Evolutionary conservation across 1,140 invertebrate genomes (phyloP).

Genomic region (Diachasma alloeum): DNA sequence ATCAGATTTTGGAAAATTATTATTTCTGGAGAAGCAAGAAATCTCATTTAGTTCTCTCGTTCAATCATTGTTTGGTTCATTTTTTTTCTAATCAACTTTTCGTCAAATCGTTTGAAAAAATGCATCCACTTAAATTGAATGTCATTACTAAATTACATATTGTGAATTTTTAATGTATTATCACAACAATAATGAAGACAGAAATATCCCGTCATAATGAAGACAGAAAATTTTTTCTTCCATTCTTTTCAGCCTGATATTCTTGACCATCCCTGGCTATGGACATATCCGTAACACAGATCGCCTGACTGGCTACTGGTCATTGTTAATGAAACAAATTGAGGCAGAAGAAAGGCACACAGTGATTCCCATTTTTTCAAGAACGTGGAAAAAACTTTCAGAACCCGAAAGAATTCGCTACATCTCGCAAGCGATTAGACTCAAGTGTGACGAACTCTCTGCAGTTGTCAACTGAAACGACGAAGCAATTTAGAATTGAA

Average conservation of each 20-base stretch:
- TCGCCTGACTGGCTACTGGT: slow-evolving; percentile 46
- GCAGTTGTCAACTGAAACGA: slow-evolving; percentile 26
- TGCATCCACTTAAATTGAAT: no score
- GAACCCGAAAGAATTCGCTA: slow-evolving; percentile 65
- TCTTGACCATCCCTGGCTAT: slow-evolving; percentile 47
- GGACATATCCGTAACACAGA: slow-evolving; percentile 59
- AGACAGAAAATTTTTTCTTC: no score
- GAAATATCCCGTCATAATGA: not conserved
- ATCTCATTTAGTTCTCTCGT: not conserved
- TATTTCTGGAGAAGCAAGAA: not conserved
- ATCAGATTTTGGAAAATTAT: slow-evolving; percentile 3
- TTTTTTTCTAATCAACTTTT: no score
- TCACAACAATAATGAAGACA: no score
- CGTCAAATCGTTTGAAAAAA: no score
- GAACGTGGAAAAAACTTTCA: slow-evolving; percentile 54
- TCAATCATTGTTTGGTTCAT: not conserved
- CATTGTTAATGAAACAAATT: slow-evolving; percentile 53
- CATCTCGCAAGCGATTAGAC: slow-evolving; percentile 60
- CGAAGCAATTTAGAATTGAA: not conserved
- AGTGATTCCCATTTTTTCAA: slow-evolving; percentile 55
- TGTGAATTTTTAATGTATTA: no score
- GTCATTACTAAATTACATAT: no score
- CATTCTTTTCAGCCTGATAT: slow-evolving; percentile 59
- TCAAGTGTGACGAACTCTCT: slow-evolving; percentile 39
- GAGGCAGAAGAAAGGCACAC: slow-evolving; percentile 51